phyloP scores from a whole-genome alignment of 2,888 invertebrate species.

The Allacma fusca region DNA sequence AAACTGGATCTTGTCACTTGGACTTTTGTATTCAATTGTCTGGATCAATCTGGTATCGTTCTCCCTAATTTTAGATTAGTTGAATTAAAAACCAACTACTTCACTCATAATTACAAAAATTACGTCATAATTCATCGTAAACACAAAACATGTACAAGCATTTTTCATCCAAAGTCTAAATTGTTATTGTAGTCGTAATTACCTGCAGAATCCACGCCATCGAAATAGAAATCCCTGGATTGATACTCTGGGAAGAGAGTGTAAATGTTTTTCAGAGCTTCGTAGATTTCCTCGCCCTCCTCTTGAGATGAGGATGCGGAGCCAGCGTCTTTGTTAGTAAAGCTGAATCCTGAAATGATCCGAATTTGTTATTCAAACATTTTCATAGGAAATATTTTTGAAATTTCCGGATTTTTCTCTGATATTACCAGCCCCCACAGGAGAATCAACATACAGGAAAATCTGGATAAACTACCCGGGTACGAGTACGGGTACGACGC shows the following conservation, averaged over 20 bases:
- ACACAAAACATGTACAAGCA: too few species aligned
- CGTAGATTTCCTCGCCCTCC: neutral
- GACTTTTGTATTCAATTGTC: slow-evolving; percentile 74
- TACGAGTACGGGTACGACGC: too few species aligned
- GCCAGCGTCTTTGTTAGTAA: slow-evolving; percentile 72
- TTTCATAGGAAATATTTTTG: too few species aligned
- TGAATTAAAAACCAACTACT: too few species aligned
- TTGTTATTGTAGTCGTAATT: too few species aligned
- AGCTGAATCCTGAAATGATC: slow-evolving; percentile 67
- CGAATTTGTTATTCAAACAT: too few species aligned
- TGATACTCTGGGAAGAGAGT: slow-evolving; percentile 79
- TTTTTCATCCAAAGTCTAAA: neutral
- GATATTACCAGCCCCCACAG: slow-evolving; percentile 78
- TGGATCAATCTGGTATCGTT: slow-evolving; percentile 66
- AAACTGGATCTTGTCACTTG: slow-evolving; percentile 66
- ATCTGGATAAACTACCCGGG: neutral
- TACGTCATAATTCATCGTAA: too few species aligned
- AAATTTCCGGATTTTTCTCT: too few species aligned
- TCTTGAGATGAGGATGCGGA: neutral
- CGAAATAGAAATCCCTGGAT: slow-evolving; percentile 80
- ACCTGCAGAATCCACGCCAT: slow-evolving; percentile 80
- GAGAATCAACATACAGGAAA: slow-evolving; percentile 84
- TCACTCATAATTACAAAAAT: too few species aligned
- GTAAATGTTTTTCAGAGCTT: slow-evolving; percentile 77
- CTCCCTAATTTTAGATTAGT: too few species aligned